Conservation (phyloP, 2,113 vertebrate species). For the Hippocampus guttulatus region DNA sequence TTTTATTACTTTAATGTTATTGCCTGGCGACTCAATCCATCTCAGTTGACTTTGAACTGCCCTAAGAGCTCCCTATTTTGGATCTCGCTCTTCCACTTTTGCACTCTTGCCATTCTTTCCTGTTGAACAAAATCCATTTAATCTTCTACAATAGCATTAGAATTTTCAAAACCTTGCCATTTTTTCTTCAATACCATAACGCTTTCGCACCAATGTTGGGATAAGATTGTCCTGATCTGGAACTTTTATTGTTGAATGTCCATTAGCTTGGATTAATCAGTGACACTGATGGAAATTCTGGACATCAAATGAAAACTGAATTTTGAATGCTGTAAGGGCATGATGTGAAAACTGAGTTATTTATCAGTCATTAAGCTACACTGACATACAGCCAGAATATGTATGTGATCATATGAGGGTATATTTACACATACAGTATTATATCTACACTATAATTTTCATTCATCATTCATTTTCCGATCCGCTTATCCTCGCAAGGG, state of each 20-base stretch:
- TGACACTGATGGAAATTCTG: neutral
- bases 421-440: no score
- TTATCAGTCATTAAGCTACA: no score
- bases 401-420: no score
- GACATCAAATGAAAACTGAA: neutral
- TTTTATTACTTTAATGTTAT: constrained; percentile 2
- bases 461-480: no score
- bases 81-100: neutral
- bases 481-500: no score
- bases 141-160: neutral
- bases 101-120: neutral
- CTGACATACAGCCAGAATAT: neutral
- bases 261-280: neutral
- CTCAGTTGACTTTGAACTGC: neutral
- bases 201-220: neutral
- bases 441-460: no score
- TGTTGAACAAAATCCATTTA: neutral
- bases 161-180: neutral
- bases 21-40: neutral
- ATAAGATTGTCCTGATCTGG: neutral
- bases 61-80: neutral
- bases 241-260: neutral
- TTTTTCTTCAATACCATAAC: neutral
- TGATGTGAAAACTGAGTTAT: neutral
- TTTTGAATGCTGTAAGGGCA: neutral